Conservation (phyloP, 2,113 vertebrate genomes). For the Bostrychus sinensis region DNA sequence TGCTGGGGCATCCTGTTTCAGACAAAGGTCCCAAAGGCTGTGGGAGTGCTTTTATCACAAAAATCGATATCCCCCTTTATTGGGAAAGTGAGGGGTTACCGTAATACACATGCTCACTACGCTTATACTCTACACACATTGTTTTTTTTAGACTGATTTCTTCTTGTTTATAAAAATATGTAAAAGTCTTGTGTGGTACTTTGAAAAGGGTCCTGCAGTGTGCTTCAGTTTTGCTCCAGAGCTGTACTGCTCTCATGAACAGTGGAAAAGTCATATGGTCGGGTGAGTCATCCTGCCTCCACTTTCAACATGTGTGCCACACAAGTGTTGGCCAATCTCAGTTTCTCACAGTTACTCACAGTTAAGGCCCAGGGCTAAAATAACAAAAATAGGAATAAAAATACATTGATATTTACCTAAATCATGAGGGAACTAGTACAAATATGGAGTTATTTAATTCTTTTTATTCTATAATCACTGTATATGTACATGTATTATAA, state of each 20-base stretch:
- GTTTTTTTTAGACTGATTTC: not conserved
- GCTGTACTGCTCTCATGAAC: constrained; percentile 23
- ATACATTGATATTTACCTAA: not conserved
- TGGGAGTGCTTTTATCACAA: constrained; percentile 7
- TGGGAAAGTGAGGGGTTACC: constrained; percentile 4
- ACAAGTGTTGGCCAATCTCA: not conserved
- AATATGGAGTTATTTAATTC: no score
- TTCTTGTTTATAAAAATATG: not conserved
- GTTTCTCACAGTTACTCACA: not conserved
- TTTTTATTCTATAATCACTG: no score
- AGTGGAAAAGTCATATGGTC: constrained; percentile 45
- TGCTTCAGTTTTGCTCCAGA: constrained; percentile 8
- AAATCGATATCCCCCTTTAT: not conserved
- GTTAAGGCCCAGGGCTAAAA: no score
- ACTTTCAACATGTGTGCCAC: constrained; percentile 30
- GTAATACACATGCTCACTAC: not conserved
- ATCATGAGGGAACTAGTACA: no score
- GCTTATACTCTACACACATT: not conserved
- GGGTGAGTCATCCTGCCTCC: constrained; percentile 49
- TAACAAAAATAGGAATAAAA: no score
- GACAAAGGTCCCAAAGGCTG: constrained; percentile 16
- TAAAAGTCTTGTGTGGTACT: not conserved
- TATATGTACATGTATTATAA: no score
- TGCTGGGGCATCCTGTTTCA: constrained; percentile 12
- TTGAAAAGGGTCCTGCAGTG: constrained; percentile 7